A percentile compares a stretch with the other conserved stretches of the same genome.
Evolutionary conservation across 2,797 vertebrate genomes (phyloP).

Genomic region (Sciurus carolinensis): DNA sequence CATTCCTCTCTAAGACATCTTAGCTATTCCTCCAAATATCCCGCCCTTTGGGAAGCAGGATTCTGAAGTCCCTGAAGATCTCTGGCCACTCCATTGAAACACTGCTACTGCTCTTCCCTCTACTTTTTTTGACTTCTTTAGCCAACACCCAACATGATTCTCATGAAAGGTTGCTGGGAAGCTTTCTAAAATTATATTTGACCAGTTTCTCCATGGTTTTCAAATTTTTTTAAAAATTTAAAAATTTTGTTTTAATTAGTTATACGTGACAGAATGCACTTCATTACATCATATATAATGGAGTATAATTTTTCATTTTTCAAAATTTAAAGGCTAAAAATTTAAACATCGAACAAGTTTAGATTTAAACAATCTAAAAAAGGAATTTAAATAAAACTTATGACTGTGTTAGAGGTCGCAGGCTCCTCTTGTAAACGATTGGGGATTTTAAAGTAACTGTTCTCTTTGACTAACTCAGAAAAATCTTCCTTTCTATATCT

Average conservation of each 20-base stretch:
- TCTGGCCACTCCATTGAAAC: background rate
- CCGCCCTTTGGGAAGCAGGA: background rate
- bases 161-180: background rate
- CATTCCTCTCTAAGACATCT: background rate
- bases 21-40: background rate
- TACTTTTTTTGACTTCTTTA: background rate
- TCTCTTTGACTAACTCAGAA: slow-evolving; percentile 21
- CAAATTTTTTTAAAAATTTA: too few relatives aligned
- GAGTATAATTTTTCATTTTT: background rate
- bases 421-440: background rate
- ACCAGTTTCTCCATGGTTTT: background rate
- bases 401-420: slow-evolving; percentile 1
- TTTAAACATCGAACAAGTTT: background rate
- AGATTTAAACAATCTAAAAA: slow-evolving; percentile 26
- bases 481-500: slow-evolving; percentile 26
- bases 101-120: background rate
- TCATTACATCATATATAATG: too few relatives aligned
- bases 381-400: slow-evolving; percentile 28
- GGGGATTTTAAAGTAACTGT: slow-evolving; percentile 27
- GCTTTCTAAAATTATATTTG: slow-evolving; percentile 53
- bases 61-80: background rate
- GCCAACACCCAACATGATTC: background rate
- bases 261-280: too few relatives aligned
- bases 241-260: too few relatives aligned
- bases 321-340: slow-evolving; percentile 32